These are phyloP conservation scores for Hoplodrina ambigua DNA, from an alignment of 2,888 invertebrate genomes.

Conservation along the genomic window DNA sequence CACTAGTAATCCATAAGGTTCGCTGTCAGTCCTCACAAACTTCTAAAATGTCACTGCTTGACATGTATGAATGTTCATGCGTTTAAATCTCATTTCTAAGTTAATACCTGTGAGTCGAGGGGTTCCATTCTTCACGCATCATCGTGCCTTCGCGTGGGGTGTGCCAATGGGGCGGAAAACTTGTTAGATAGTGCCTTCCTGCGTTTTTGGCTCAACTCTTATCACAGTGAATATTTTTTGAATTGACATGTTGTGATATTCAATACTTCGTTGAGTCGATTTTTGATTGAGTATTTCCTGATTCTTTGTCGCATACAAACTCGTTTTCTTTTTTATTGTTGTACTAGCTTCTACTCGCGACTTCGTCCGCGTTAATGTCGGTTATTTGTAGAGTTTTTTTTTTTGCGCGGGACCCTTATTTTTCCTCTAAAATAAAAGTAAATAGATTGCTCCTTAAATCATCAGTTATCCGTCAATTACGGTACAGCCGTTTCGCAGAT, in stretches of 20 bases:
- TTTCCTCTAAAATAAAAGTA: no score
- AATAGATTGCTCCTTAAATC: no score
- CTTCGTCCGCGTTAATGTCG: no score
- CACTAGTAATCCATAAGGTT: not conserved
- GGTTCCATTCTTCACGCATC: conserved; percentile 72
- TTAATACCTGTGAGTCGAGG: conserved; percentile 60
- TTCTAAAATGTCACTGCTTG: conserved; percentile 20
- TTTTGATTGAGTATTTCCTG: conserved; percentile 43
- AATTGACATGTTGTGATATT: conserved; percentile 62
- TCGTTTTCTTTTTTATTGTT: not conserved
- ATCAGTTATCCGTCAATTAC: no score
- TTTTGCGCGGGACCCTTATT: no score
- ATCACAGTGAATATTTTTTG: conserved; percentile 60
- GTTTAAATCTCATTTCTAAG: conserved; percentile 55
- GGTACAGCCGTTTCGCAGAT: no score
- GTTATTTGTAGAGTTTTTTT: no score
- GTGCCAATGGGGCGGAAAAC: conserved; percentile 72
- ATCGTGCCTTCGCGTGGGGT: conserved; percentile 64
- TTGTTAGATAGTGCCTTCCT: conserved; percentile 68
- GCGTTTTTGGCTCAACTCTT: conserved; percentile 55
- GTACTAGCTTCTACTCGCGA: not conserved
- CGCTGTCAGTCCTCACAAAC: not conserved
- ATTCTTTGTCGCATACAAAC: not conserved
- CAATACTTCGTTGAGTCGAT: conserved; percentile 30
- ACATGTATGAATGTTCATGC: conserved; percentile 44